Percentiles rank a stretch among this genome's conserved stretches.
Evolutionary conservation across 2,888 invertebrate species (phyloP).

Genomic region (Limnephilus lunatus): DNA sequence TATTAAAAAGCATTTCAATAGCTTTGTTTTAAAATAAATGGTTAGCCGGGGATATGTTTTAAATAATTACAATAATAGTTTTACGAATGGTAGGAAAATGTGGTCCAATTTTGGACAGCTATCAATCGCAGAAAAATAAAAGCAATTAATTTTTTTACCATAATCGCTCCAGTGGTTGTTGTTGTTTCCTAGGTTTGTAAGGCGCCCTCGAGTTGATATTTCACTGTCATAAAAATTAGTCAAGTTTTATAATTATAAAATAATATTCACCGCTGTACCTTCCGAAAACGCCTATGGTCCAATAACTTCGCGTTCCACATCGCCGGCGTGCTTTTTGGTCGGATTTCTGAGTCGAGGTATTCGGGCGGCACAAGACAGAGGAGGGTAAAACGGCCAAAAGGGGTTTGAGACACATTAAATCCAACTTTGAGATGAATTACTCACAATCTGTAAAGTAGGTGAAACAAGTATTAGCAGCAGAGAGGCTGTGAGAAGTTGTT

Average conservation of each 20-base stretch:
- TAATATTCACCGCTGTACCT: background rate
- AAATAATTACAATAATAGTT: too few relatives aligned
- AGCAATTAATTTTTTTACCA: too few relatives aligned
- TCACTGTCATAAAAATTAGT: background rate
- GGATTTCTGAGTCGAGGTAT: background rate
- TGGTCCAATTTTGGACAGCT: too few relatives aligned
- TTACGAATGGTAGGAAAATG: too few relatives aligned
- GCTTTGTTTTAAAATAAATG: too few relatives aligned
- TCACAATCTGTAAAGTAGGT: conserved; percentile 2
- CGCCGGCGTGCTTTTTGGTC: background rate
- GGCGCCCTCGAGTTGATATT: too few relatives aligned
- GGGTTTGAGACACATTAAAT: background rate
- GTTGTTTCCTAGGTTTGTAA: too few relatives aligned
- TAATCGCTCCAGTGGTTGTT: too few relatives aligned
- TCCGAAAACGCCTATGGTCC: background rate
- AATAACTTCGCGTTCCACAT: background rate
- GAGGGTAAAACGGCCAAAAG: background rate
- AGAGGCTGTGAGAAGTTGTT: background rate
- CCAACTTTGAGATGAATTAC: conserved; percentile 2
- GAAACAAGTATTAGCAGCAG: background rate
- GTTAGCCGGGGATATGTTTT: too few relatives aligned
- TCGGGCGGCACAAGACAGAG: background rate
- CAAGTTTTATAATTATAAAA: background rate
- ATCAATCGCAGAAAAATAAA: too few relatives aligned
- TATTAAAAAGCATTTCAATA: too few relatives aligned